These are phyloP conservation scores for Vimba vimba DNA, from an alignment of 2,113 vertebrate species.

Conservation along the genomic window DNA sequence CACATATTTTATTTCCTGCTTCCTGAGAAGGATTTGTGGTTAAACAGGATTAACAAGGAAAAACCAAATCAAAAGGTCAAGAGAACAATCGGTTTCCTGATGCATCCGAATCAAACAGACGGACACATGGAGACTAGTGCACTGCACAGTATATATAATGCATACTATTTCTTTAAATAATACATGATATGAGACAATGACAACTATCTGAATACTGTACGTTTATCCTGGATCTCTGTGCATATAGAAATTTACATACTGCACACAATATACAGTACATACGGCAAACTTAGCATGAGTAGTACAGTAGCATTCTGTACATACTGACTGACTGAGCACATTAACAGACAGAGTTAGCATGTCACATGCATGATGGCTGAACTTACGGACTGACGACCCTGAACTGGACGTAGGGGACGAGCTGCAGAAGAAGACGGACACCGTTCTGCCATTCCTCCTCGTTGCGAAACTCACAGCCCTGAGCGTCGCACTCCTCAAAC, in stretches of 20 bases:
- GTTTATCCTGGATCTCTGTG: too few species aligned
- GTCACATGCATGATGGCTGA: background rate
- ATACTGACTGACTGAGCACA: too few species aligned
- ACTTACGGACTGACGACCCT: constrained; percentile 89
- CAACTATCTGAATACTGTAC: too few species aligned
- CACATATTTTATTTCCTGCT: background rate
- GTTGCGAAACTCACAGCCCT: constrained; percentile 91
- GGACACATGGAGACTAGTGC: background rate
- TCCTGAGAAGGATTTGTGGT: constrained; percentile 5
- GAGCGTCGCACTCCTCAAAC: constrained; percentile 89
- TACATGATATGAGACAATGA: background rate
- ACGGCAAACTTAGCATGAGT: too few species aligned
- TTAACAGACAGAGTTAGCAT: background rate
- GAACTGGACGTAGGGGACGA: constrained; percentile 85
- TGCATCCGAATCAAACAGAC: background rate
- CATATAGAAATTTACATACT: too few species aligned
- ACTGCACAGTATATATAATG: background rate
- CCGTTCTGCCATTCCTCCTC: constrained; percentile 92
- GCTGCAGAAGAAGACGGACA: constrained; percentile 87
- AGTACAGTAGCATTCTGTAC: too few species aligned
- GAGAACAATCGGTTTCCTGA: background rate
- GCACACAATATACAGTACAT: too few species aligned
- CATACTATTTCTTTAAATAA: background rate
- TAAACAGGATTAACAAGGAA: constrained; percentile 25
- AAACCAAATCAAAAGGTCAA: constrained; percentile 3